A percentile compares a stretch with the other conserved stretches of the same genome.
These are phyloP conservation scores for Paralichthys olivaceus DNA, from an alignment of 2,113 vertebrate genomes.

Conservation along the genomic window DNA sequence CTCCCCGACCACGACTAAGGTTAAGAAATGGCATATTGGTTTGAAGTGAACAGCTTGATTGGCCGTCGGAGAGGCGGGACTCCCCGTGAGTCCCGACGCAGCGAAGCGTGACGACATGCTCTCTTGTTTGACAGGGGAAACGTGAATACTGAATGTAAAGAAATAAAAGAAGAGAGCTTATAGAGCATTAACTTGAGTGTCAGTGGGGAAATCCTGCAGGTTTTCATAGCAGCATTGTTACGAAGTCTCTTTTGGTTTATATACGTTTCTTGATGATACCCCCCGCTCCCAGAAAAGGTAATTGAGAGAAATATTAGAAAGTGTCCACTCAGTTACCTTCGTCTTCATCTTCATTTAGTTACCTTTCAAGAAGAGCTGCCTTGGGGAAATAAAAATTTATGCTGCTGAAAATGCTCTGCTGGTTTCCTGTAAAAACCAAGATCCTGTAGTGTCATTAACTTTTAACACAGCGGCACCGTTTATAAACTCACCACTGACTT, in stretches of 20 bases:
- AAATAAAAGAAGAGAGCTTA: conserved; percentile 14
- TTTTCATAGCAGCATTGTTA: conserved; percentile 15
- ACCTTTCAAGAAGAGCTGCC: conserved; percentile 49
- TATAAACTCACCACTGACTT: background rate
- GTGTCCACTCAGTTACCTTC: conserved; percentile 41
- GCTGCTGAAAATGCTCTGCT: conserved; percentile 33
- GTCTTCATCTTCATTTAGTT: conserved; percentile 63
- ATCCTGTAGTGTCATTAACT: conserved; percentile 42
- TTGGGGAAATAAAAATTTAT: conserved; percentile 63
- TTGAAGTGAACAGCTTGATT: conserved; percentile 27
- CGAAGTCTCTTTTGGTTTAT: conserved; percentile 28
- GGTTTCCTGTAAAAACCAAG: conserved; percentile 23
- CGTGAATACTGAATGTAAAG: conserved; percentile 21
- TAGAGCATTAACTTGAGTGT: conserved; percentile 20
- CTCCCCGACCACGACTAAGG: conserved; percentile 52
- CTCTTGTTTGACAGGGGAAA: conserved; percentile 42
- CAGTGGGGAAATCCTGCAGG: conserved; percentile 4
- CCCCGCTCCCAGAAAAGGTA: conserved; percentile 27
- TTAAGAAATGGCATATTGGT: conserved; percentile 52
- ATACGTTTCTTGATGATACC: background rate
- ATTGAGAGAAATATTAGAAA: conserved; percentile 58
- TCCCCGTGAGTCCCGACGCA: conserved; percentile 30
- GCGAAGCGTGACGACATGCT: conserved; percentile 43
- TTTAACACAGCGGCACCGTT: conserved; percentile 22
- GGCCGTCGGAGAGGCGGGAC: conserved; percentile 34